Percentiles rank a stretch among this genome's conserved stretches.
Conservation (phyloP, 1,140 invertebrate species). For the Drosophila ananassae region DNA sequence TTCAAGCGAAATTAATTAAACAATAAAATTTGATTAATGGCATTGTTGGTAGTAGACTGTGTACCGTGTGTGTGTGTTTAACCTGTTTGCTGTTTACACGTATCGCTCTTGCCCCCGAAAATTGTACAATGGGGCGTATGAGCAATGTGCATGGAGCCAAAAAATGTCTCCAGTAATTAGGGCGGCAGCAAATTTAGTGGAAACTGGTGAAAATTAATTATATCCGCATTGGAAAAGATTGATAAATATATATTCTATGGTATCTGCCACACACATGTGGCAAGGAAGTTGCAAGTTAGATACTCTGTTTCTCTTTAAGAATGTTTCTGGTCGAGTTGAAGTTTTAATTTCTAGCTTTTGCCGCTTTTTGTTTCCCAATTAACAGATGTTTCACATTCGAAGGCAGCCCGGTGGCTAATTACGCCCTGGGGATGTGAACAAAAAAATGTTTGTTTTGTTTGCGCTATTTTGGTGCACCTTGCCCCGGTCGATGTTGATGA, state of each 20-base stretch:
- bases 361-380: conserved; percentile 32
- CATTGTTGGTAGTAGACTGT: conserved; percentile 43
- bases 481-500: conserved; percentile 25
- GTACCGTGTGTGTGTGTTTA: conserved; percentile 31
- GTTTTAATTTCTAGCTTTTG: conserved; percentile 22
- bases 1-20: conserved; percentile 80
- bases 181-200: conserved; percentile 41
- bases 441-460: conserved; percentile 37
- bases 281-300: conserved; percentile 6
- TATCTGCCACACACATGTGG: conserved; percentile 10
- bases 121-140: conserved; percentile 58
- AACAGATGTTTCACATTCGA: conserved; percentile 47
- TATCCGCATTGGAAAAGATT: conserved; percentile 8
- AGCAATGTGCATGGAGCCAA: conserved; percentile 52
- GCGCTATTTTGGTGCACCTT: conserved; percentile 31
- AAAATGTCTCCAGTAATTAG: conserved; percentile 51
- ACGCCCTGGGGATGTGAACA: conserved; percentile 18
- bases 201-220: conserved; percentile 31
- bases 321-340: conserved; percentile 19
- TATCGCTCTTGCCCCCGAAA: conserved; percentile 42
- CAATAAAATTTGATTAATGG: conserved; percentile 81
- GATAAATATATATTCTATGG: background rate
- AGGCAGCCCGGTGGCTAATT: conserved; percentile 44
- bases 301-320: background rate
- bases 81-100: conserved; percentile 68